Base-by-base conservation (phyloP, 2,888 invertebrate species). In the Lingula anatina region DNA sequence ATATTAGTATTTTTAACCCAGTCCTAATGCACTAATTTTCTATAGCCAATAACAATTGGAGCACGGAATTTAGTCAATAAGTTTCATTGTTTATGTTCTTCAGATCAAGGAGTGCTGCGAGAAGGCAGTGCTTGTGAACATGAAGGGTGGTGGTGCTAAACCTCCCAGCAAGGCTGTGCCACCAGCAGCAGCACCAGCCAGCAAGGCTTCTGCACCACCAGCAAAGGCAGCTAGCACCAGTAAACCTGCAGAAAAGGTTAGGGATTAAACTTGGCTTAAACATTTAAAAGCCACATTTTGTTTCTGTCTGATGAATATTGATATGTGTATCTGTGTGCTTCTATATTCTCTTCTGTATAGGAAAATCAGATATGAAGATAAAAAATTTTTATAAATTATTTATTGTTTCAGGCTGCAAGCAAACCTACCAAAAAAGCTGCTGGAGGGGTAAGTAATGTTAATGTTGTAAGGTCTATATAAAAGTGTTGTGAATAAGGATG, bases 71-170 rank as follows among this genome's bases (percentile, higher is more conserved):
- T 43, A 42, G 20, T 9, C 7, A 39, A 39, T 12, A 12, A 12
- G 20, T 39, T 39, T 15, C 9, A n/a, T 40, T 42, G 21, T n/a
- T 49, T 56, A 53, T n/a, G 54, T 80, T 80, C 88, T 55, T 24
- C 55, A 77, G 77, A 78, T 97, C 42, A 92, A 91, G 76, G 97
- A 97, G 73, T 89, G 85, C 67, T 87, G 88, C 62, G 94, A 96
- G 45, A 95, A 94, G 78, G 93, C 93, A 31, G 89, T 90, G 45
- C 51, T 73, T n/a, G 53, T 71, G 25, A 71, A 70, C 54, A 65
- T 68, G 27, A 64, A 62, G 47, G 71, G 71, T 36, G 52, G 57
- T 25, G 37, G 57, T 15, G 5, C 35, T 0, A 46, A 36, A n/a
- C 65, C 64, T 46, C 65, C 68, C 1, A 49, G 66, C 20, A 31